Evolutionary conservation across 2,888 invertebrate genomes (phyloP).

Genomic region (Perithous albicinctus): DNA sequence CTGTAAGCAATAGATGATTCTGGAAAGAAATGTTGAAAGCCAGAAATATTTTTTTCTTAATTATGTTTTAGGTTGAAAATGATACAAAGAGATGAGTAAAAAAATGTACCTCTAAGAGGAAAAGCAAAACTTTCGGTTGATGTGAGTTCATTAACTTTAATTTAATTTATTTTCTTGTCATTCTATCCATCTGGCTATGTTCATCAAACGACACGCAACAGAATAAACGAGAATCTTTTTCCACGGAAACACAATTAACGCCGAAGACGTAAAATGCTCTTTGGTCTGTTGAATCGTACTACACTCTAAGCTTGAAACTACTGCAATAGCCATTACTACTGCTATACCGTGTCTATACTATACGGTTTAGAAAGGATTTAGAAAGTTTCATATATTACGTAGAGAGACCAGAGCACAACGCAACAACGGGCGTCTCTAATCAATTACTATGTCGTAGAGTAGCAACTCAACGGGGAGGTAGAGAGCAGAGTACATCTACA

Average conservation of each 20-base stretch:
- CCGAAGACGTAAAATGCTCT: slow-evolving; percentile 35
- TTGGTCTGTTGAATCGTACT: slow-evolving; percentile 9
- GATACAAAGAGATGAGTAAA: too few relatives aligned
- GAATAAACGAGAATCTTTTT: slow-evolving; percentile 24
- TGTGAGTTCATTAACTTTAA: background rate
- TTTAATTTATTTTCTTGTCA: background rate
- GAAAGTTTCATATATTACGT: slow-evolving; percentile 74
- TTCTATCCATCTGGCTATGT: background rate
- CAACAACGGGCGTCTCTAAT: slow-evolving; percentile 73
- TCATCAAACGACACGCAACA: slow-evolving; percentile 8
- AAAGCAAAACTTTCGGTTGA: too few relatives aligned
- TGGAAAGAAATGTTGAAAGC: too few relatives aligned
- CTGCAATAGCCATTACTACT: slow-evolving; percentile 36
- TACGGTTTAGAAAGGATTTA: slow-evolving; percentile 75
- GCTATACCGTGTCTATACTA: slow-evolving; percentile 22
- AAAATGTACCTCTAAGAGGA: too few relatives aligned
- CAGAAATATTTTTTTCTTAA: too few relatives aligned
- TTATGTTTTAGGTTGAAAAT: too few relatives aligned
- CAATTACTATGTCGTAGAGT: slow-evolving; percentile 69
- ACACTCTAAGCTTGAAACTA: slow-evolving; percentile 7
- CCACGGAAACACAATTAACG: slow-evolving; percentile 49
- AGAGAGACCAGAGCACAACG: slow-evolving; percentile 66
- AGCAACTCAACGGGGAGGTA: slow-evolving; percentile 23
- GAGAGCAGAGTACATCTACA: slow-evolving; percentile 30
- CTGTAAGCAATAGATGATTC: too few relatives aligned